phyloP scores from a whole-genome alignment of 2,888 invertebrate genomes.

The Tridacna crocea region DNA sequence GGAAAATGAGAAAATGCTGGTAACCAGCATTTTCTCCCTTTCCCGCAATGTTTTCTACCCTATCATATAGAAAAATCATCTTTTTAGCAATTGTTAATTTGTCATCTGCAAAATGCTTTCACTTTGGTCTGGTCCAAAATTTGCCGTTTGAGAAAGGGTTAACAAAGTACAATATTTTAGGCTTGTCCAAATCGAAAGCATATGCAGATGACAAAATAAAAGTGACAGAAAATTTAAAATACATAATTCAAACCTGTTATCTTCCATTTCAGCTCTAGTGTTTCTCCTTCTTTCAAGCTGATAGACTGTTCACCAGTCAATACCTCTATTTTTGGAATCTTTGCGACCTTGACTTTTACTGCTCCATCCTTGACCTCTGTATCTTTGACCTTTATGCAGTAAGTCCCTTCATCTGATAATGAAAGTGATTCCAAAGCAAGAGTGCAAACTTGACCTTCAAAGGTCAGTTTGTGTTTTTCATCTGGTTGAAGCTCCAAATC shows the following conservation, averaged over 20 bases:
- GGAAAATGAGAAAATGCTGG: not conserved
- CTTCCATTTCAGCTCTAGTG: constrained; percentile 35
- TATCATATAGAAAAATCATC: too few relatives aligned
- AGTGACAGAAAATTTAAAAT: too few relatives aligned
- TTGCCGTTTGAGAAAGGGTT: too few relatives aligned
- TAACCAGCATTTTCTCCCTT: not conserved
- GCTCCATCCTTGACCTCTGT: constrained; percentile 9
- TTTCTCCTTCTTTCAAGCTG: constrained; percentile 34
- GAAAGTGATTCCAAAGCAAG: constrained; percentile 13
- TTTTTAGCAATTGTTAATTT: too few relatives aligned
- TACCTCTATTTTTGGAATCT: constrained; percentile 12
- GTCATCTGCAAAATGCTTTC: too few relatives aligned
- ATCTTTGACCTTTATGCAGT: constrained; percentile 20
- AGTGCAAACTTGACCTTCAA: constrained; percentile 25
- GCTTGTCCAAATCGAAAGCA: too few relatives aligned
- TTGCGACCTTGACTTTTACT: constrained; percentile 16
- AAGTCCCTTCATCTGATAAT: constrained; percentile 4
- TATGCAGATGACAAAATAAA: too few relatives aligned
- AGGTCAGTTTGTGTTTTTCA: constrained; percentile 22
- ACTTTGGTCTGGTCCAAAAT: too few relatives aligned
- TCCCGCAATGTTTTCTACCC: constrained; percentile 1
- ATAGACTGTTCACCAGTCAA: not conserved
- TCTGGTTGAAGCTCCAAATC: constrained; percentile 1
- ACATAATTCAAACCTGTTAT: constrained; percentile 26
- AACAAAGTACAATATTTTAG: too few relatives aligned